Evolutionary conservation across 1,140 invertebrate genomes (phyloP).

Genomic region (Zaprionus vittiger): DNA sequence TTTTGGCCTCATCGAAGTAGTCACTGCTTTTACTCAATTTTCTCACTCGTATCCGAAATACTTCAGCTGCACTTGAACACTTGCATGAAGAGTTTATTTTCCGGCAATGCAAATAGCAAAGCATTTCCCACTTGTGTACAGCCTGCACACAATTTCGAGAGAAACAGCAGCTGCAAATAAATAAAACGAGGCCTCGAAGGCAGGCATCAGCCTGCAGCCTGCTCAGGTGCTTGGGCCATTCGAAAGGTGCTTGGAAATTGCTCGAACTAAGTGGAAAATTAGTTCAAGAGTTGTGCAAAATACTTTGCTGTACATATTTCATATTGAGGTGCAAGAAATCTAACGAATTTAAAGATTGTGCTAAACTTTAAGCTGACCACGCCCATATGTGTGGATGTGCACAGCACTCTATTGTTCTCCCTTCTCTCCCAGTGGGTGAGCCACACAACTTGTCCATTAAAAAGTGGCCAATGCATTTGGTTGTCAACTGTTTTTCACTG

Average conservation of each 20-base stretch:
- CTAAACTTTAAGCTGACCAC: not conserved
- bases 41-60: not conserved
- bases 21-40: not conserved
- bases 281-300: slow-evolving; percentile 3
- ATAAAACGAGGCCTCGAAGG: not conserved
- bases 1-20: slow-evolving; percentile 29
- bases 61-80: slow-evolving; percentile 20
- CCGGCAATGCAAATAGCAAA: slow-evolving; percentile 28
- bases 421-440: not conserved
- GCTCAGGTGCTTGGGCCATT: not conserved
- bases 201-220: too few relatives aligned
- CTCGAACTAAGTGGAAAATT: slow-evolving; percentile 10
- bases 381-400: not conserved
- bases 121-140: slow-evolving; percentile 12
- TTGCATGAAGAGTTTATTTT: slow-evolving; percentile 21
- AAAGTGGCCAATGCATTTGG: slow-evolving; percentile 62
- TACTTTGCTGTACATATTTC: not conserved
- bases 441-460: slow-evolving; percentile 53
- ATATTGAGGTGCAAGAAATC: not conserved
- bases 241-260: not conserved
- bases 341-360: not conserved
- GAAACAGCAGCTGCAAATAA: not conserved
- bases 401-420: not conserved
- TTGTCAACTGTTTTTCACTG: slow-evolving; percentile 63
- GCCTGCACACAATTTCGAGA: slow-evolving; percentile 7